phyloP scores from a whole-genome alignment of 2,113 vertebrate species.

The Mus pahari region DNA sequence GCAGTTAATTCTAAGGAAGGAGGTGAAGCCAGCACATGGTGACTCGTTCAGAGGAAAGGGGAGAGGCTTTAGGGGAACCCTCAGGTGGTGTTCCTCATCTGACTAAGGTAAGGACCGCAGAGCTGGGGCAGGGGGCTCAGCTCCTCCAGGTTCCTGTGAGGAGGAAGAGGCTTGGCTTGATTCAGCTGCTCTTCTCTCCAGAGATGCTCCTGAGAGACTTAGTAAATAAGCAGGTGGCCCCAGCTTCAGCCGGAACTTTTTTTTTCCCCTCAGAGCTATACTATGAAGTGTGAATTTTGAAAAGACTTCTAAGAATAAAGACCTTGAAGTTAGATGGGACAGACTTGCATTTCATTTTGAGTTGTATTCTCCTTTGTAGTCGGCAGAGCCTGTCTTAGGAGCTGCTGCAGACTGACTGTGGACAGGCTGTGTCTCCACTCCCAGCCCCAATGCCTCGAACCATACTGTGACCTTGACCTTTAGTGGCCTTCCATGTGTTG shows the following conservation, averaged over 20 bases:
- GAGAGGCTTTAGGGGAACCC: neutral
- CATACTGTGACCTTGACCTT: neutral
- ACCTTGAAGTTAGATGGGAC: neutral
- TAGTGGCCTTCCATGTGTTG: neutral
- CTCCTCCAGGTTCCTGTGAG: neutral
- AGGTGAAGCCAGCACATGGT: neutral
- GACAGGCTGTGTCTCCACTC: neutral
- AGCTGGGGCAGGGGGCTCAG: neutral
- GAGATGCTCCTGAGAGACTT: neutral
- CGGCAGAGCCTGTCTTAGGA: neutral
- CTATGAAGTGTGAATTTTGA: constrained; percentile 42
- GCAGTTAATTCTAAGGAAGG: neutral
- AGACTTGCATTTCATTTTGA: neutral
- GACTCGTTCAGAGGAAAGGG: neutral
- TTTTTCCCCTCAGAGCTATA: neutral
- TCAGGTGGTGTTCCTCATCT: neutral
- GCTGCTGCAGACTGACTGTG: neutral
- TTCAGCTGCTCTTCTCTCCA: neutral
- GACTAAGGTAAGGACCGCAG: neutral
- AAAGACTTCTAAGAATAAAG: neutral
- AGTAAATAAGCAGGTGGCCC: neutral
- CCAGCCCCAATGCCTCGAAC: neutral
- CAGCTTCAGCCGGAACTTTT: neutral
- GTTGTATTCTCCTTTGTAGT: neutral
- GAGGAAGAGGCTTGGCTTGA: neutral